Conservation (phyloP, 2,113 vertebrate genomes). For the Gobius niger region DNA sequence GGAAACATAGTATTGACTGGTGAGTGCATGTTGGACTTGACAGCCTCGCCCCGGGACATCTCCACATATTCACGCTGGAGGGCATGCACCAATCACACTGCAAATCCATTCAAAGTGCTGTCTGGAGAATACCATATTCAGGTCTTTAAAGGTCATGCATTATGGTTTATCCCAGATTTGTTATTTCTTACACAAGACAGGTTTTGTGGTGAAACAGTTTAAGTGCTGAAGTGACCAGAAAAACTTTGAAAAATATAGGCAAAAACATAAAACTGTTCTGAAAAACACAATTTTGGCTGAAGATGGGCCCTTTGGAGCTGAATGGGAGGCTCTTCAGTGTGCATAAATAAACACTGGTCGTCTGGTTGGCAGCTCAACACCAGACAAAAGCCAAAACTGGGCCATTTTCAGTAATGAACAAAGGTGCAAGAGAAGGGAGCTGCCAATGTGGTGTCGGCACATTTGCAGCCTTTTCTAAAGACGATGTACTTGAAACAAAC, state of each 20-base stretch:
- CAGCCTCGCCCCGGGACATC: conserved; percentile 28
- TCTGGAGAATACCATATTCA: conserved; percentile 35
- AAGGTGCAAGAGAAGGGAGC: conserved; percentile 38
- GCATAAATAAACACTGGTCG: conserved; percentile 56
- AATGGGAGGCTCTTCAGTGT: conserved; percentile 43
- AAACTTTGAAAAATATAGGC: too few species aligned
- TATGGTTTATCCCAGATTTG: too few species aligned
- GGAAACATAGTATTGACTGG: neutral
- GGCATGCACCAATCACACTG: neutral
- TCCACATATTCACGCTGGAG: conserved; percentile 19
- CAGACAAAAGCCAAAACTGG: conserved; percentile 50
- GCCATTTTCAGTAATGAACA: conserved; percentile 57
- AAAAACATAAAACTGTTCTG: too few species aligned
- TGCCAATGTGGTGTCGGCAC: conserved; percentile 61
- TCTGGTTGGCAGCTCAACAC: conserved; percentile 38
- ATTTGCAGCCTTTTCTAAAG: conserved; percentile 49
- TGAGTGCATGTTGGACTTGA: conserved; percentile 4
- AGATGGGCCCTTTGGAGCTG: conserved; percentile 10
- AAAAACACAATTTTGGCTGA: too few species aligned
- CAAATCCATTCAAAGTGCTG: conserved; percentile 7
- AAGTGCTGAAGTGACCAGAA: too few species aligned
- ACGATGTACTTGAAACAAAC: conserved; percentile 44
- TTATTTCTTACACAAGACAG: too few species aligned
- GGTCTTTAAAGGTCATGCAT: conserved; percentile 12
- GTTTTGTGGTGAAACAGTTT: too few species aligned